Percentiles rank a stretch among this genome's conserved stretches.
These are phyloP conservation scores for Lophochroa leadbeateri DNA, from an alignment of 2,113 vertebrate genomes.

Conservation along the genomic window DNA sequence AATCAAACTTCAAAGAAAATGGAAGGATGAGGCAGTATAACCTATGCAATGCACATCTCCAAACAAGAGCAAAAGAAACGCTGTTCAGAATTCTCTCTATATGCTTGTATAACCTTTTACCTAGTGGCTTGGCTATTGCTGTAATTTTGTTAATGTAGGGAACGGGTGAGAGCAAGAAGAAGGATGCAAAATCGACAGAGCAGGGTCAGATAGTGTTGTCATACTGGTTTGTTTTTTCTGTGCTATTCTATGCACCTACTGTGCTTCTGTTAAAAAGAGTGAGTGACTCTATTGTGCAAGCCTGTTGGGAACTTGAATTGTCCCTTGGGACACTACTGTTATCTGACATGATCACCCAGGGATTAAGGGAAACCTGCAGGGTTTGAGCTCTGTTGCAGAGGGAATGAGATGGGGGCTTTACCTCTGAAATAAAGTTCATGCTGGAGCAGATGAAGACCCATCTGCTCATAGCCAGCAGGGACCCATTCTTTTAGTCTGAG, in stretches of 20 bases:
- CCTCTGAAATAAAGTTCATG: neutral
- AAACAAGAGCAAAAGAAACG: neutral
- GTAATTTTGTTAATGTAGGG: neutral
- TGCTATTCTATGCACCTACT: neutral
- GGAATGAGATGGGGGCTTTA: neutral
- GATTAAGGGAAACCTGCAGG: neutral
- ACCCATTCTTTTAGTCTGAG: neutral
- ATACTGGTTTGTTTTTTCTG: neutral
- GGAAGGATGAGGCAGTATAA: neutral
- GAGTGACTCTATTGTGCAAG: neutral
- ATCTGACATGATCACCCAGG: neutral
- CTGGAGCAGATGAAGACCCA: neutral
- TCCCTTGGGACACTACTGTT: neutral
- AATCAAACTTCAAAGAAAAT: neutral
- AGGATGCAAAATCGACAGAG: neutral
- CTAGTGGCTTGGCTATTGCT: neutral
- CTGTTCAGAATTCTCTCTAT: neutral
- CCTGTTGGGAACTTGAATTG: neutral
- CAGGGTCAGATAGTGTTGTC: neutral
- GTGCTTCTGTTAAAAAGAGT: neutral
- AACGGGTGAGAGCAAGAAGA: neutral
- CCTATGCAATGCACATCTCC: neutral
- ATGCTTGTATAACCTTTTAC: neutral
- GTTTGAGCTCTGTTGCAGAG: neutral
- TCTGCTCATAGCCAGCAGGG: neutral